Percentiles rank a stretch among this genome's conserved stretches.
Evolutionary conservation across 2,888 invertebrate species (phyloP).

Genomic region (Opisthograptis luteolata): DNA sequence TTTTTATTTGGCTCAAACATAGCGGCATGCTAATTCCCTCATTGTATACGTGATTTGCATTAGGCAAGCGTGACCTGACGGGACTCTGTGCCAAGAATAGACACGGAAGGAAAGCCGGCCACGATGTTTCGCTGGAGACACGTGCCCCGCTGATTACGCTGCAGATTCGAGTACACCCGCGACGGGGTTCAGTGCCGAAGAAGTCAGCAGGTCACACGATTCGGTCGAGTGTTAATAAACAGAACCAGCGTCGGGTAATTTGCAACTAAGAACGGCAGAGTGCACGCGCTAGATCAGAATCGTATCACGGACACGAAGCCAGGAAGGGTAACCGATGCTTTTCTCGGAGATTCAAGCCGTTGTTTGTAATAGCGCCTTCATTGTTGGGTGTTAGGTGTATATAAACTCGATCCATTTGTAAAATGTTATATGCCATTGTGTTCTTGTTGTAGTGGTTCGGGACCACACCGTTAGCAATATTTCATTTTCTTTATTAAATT

Average conservation of each 20-base stretch:
- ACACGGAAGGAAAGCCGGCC: constrained; percentile 80
- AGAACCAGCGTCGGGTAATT: constrained; percentile 59
- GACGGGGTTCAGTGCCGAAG: constrained; percentile 39
- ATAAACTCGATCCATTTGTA: constrained; percentile 20
- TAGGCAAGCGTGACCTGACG: constrained; percentile 69
- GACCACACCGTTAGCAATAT: no score
- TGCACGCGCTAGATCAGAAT: constrained; percentile 68
- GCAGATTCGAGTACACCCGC: constrained; percentile 45
- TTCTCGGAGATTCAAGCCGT: constrained; percentile 55
- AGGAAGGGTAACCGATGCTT: constrained; percentile 56
- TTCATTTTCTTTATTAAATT: no score
- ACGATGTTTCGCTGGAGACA: constrained; percentile 64
- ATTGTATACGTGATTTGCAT: constrained; percentile 75
- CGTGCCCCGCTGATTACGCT: constrained; percentile 61
- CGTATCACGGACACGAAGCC: constrained; percentile 71
- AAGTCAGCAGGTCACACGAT: constrained; percentile 56
- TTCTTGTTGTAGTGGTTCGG: no score
- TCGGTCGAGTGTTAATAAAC: constrained; percentile 58
- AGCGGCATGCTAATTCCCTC: constrained; percentile 66
- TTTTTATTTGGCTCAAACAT: constrained; percentile 50
- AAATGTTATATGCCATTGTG: constrained; percentile 16
- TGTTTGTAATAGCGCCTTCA: constrained; percentile 60
- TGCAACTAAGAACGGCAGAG: constrained; percentile 56
- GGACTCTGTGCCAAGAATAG: constrained; percentile 70
- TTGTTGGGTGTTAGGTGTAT: constrained; percentile 39